phyloP scores from a whole-genome alignment of 1,140 invertebrate species.

The Nomia melanderi region DNA sequence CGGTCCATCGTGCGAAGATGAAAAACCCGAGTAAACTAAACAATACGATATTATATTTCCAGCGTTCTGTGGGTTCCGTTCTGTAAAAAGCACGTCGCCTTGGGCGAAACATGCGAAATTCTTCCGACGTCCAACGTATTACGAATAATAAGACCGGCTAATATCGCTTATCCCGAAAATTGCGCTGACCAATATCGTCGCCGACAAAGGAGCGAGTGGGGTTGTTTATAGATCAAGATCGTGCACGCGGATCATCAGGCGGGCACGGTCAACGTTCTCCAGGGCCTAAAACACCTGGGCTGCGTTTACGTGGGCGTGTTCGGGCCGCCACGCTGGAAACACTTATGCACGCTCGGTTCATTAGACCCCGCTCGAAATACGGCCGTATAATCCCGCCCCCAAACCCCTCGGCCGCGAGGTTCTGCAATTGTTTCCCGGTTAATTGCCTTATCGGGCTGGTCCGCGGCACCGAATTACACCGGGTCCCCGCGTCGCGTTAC shows the following conservation, averaged over 20 bases:
- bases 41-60: too few relatives aligned
- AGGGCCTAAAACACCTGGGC: constrained; percentile 46
- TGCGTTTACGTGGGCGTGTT: constrained; percentile 43
- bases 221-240: constrained; percentile 32
- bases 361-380: constrained; percentile 61
- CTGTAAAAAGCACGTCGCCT: too few relatives aligned
- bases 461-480: constrained; percentile 37
- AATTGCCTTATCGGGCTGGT: constrained; percentile 65
- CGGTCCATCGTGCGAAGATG: too few relatives aligned
- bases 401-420: constrained; percentile 5
- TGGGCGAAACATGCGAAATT: too few relatives aligned
- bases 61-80: too few relatives aligned
- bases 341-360: constrained; percentile 63
- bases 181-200: constrained; percentile 2
- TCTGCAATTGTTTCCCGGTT: constrained; percentile 69
- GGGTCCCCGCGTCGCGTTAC: constrained; percentile 42
- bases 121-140: too few relatives aligned
- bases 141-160: background rate
- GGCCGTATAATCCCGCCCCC: constrained; percentile 60
- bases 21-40: too few relatives aligned
- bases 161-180: background rate
- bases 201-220: background rate
- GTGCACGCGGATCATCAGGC: constrained; percentile 17
- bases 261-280: constrained; percentile 30
- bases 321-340: constrained; percentile 45